phyloP scores from a whole-genome alignment of 30 jellyfish, hydroid and myxozoan species.

The Nemopilema nomurai region DNA sequence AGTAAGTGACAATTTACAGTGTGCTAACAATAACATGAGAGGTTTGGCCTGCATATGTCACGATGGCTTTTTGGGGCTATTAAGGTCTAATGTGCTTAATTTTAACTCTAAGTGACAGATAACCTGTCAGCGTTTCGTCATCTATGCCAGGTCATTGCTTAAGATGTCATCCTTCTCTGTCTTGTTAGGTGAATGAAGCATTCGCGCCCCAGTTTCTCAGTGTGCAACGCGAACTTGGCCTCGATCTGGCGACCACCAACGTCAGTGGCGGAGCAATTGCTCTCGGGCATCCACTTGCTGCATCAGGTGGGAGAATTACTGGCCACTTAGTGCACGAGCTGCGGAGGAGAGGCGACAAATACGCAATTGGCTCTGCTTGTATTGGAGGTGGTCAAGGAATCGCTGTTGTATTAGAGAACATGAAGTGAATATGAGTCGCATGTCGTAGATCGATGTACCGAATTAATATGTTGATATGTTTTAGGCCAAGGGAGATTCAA shows the following conservation, averaged over 20 bases:
- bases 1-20: no score
- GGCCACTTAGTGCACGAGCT: constrained; percentile 84
- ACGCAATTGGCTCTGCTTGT: constrained; percentile 97
- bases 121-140: no score
- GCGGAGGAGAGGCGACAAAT: constrained; percentile 68
- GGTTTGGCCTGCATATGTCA: no score
- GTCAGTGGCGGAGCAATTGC: constrained; percentile 97
- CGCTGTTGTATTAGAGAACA: constrained; percentile 85
- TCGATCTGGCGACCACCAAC: constrained; percentile 79
- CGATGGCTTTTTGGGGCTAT: no score
- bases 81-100: no score
- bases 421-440: constrained; percentile 16
- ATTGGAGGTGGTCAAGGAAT: constrained; percentile 99
- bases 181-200: constrained; percentile 92
- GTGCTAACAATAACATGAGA: no score
- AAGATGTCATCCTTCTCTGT: no score
- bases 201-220: constrained; percentile 93
- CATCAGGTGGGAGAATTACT: constrained; percentile 92
- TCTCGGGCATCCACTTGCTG: constrained; percentile 91
- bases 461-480: no score
- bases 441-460: not conserved
- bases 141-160: no score
- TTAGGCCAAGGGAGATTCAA: no score
- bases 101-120: no score
- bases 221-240: constrained; percentile 83